Conservation (phyloP, 2,113 vertebrate genomes). For the Cricetomys ansorgei region DNA sequence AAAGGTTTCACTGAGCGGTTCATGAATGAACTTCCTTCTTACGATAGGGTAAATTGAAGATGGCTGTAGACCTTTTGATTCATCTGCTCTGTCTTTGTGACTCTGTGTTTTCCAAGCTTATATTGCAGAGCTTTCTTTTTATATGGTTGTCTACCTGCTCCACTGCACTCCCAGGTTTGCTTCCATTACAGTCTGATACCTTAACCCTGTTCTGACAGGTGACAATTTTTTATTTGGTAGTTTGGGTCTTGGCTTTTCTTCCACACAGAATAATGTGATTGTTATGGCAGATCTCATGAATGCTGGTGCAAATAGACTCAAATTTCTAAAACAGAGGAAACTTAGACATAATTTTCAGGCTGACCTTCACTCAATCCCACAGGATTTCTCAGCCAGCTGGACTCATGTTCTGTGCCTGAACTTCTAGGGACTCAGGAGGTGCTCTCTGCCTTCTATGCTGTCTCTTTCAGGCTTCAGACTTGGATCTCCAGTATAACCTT, state of each 20-base stretch:
- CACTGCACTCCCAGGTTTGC: neutral
- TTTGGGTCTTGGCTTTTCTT: slow-evolving; percentile 37
- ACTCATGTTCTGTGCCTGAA: neutral
- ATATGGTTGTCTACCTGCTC: neutral
- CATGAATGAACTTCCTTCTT: slow-evolving; percentile 6
- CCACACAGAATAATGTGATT: neutral
- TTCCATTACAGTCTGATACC: neutral
- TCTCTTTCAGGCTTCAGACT: neutral
- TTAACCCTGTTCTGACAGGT: neutral
- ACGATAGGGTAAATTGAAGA: neutral
- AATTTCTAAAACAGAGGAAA: slow-evolving; percentile 36
- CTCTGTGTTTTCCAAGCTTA: neutral
- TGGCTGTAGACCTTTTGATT: slow-evolving; percentile 15
- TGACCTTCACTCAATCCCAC: neutral
- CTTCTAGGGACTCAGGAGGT: neutral
- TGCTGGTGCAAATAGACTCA: neutral
- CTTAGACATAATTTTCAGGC: neutral
- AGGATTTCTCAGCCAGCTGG: neutral
- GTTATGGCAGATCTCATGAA: neutral
- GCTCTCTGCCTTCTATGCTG: neutral
- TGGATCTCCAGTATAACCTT: neutral
- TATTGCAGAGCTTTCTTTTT: neutral
- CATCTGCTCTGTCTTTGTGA: neutral
- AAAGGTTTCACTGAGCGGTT: neutral
- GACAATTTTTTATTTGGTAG: neutral